Conservation (phyloP, 2,113 vertebrate species). For the Petroica traversi region DNA sequence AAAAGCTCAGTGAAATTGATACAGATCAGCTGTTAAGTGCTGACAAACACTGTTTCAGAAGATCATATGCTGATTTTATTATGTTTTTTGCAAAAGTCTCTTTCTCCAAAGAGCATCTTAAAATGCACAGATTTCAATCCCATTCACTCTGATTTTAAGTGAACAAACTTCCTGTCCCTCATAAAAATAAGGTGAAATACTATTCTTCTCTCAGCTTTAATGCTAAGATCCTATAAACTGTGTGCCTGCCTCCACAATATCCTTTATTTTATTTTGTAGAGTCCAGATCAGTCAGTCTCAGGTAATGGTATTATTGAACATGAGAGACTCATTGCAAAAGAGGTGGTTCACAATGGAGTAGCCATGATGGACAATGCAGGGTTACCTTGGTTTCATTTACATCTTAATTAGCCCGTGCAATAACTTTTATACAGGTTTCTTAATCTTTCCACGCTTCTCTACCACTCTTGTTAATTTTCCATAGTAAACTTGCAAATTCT, state of each 20-base stretch:
- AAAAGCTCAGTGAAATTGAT: not conserved
- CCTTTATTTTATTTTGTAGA: not conserved
- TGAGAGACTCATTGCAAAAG: not conserved
- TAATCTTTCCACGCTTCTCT: not conserved
- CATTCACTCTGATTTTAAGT: not conserved
- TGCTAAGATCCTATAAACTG: not conserved
- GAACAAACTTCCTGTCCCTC: not conserved
- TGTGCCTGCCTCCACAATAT: not conserved
- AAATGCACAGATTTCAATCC: not conserved
- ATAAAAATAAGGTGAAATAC: not conserved
- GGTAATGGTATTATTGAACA: not conserved
- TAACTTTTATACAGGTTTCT: not conserved
- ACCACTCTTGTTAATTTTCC: not conserved
- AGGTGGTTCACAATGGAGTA: not conserved
- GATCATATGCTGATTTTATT: not conserved
- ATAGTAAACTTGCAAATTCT: not conserved
- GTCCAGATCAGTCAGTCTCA: not conserved
- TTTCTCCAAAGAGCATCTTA: not conserved
- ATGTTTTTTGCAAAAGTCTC: not conserved
- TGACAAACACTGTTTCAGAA: not conserved
- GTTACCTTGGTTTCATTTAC: not conserved
- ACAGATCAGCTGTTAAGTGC: not conserved
- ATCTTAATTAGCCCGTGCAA: not conserved
- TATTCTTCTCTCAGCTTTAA: not conserved
- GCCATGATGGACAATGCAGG: not conserved